Percentiles rank a stretch among this genome's conserved stretches.
phyloP scores from a whole-genome alignment of 2,888 invertebrate genomes.

The Electrophaes corylata region DNA sequence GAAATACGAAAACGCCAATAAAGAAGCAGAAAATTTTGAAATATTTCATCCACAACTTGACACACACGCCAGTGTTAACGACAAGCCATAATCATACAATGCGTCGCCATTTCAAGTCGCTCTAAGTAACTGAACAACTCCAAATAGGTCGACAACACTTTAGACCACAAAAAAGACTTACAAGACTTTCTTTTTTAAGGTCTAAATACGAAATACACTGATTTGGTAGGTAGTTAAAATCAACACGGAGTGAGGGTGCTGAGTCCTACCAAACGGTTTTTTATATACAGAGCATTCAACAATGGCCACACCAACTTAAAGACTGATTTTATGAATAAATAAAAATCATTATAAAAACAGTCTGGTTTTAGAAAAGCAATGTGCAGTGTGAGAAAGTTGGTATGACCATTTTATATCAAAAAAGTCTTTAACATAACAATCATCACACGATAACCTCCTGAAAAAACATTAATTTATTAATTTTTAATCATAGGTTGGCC shows the following conservation, averaged over 20 bases:
- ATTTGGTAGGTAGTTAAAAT: conserved; percentile 71
- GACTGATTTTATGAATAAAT: conserved; percentile 48
- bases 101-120: conserved; percentile 56
- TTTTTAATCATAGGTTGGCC: conserved; percentile 54
- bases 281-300: conserved; percentile 81
- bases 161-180: conserved; percentile 40
- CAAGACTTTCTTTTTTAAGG: conserved; percentile 35
- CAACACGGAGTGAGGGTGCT: conserved; percentile 68
- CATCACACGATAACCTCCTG: conserved; percentile 76
- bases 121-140: conserved; percentile 52
- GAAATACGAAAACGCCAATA: conserved; percentile 30
- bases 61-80: conserved; percentile 79
- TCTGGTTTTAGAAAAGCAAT: conserved; percentile 47
- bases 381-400: conserved; percentile 53
- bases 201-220: conserved; percentile 52
- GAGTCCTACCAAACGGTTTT: conserved; percentile 71
- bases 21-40: conserved; percentile 26
- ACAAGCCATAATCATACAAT: conserved; percentile 82
- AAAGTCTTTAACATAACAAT: conserved; percentile 69
- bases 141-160: conserved; percentile 49
- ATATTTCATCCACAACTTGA: conserved; percentile 27
- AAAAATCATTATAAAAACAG: conserved; percentile 48
- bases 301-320: conserved; percentile 63
- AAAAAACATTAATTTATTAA: conserved; percentile 65
- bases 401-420: conserved; percentile 60